Conservation (phyloP, 2,888 invertebrate genomes). For the Stenodema calcarata region DNA sequence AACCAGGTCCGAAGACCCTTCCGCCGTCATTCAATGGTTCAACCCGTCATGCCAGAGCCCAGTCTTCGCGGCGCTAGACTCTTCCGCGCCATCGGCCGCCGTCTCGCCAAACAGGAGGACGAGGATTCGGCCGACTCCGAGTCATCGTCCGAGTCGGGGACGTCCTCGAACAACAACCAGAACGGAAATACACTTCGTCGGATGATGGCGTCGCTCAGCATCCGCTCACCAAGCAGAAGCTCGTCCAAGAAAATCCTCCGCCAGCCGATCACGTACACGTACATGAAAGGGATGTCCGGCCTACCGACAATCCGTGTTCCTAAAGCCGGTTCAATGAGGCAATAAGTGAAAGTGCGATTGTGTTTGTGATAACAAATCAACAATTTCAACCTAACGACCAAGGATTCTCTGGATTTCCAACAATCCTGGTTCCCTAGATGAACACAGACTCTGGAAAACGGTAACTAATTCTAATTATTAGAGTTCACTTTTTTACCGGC, state of each 20-base stretch:
- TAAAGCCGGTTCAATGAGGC: conserved; percentile 50
- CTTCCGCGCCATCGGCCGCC: conserved; percentile 71
- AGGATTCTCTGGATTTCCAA: not conserved
- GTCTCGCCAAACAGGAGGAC: conserved; percentile 64
- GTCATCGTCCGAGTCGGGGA: conserved; percentile 58
- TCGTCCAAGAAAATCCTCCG: conserved; percentile 76
- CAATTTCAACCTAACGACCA: not conserved
- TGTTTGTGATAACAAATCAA: not conserved
- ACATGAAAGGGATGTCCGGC: conserved; percentile 80
- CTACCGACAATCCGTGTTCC: conserved; percentile 83
- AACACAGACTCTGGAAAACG: not conserved
- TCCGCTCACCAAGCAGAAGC: conserved; percentile 43
- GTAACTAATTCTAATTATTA: not conserved
- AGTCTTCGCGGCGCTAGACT: conserved; percentile 69
- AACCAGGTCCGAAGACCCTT: conserved; percentile 56
- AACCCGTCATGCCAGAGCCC: conserved; percentile 65
- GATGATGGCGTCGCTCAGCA: conserved; percentile 52
- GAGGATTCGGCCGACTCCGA: conserved; percentile 63
- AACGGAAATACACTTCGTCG: conserved; percentile 59
- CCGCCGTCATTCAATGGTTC: not conserved
- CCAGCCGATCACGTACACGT: conserved; percentile 79
- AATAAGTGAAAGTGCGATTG: conserved; percentile 4
- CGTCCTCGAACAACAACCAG: conserved; percentile 61
- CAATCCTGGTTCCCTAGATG: not conserved
- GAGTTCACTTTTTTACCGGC: no score